Evolutionary conservation across 2,113 vertebrate genomes (phyloP), one percentile per base, ranked within the genome.

Genomic region (Gambusia affinis): DNA sequence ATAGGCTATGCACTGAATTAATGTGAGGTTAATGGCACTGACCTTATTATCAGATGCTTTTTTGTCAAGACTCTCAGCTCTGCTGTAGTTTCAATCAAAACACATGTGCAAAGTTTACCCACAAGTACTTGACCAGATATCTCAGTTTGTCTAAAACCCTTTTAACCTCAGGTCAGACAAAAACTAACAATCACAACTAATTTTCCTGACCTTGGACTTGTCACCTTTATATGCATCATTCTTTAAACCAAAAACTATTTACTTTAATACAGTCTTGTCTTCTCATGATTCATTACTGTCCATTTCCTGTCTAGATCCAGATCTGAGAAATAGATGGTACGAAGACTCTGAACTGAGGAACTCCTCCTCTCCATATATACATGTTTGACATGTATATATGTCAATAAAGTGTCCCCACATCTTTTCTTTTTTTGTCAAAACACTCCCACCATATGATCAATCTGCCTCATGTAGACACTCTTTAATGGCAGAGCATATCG

Each of bases 391-490:
- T 35, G 33, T 35, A 35, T 35, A 35, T 35, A 35, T 35, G 33
- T 35, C 12, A 29, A 66, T 47, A 72, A 33, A 57, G 7, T 12
- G 24, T 57, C 54, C n/a, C 29, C 51, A 54, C 8, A 27, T 35
- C 17, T 17, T 17, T 7, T 74, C 35, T 6, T 61, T 5, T 65
- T 57, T 11, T 1, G 19, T 97, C 94, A 99, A 75, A 96, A 92
- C 82, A 99, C 90, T 22, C 98, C 98, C 79, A 99, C 98, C 98
- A 99, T 99, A 47, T 94, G 95, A 92, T 99, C 98, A 0, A 99
- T 98, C 94, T 99, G 98, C 6, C 96, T 95, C 98, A 99, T 99
- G 94, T 99, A 99, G 87, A 97, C 85, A 31, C 98, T 98, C 93
- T 99, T 99, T 76, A 99, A 73, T 0, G 98, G 98, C 75, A 99